A percentile compares a stretch with the other conserved stretches of the same genome.
Evolutionary conservation across 1,140 invertebrate species (phyloP).

Genomic region (Macrocentrus cingulum): DNA sequence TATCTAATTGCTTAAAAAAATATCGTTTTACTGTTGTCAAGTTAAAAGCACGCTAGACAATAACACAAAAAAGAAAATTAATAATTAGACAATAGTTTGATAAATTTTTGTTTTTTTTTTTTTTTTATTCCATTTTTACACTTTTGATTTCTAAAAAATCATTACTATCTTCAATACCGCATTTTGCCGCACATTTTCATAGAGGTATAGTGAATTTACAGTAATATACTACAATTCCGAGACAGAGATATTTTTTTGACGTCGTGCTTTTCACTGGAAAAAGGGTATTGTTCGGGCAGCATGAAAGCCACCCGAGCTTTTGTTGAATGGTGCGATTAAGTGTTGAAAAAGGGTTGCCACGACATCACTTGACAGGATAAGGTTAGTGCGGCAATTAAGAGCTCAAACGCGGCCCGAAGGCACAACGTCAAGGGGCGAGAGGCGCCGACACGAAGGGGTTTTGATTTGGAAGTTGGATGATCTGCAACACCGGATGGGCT

Average conservation of each 20-base stretch:
- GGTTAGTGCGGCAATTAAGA: constrained; percentile 50
- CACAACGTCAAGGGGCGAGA: too few species aligned
- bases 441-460: neutral
- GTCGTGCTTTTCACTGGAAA: neutral
- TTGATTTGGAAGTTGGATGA: constrained; percentile 33
- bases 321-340: neutral
- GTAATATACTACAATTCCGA: neutral
- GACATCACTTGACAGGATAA: constrained; percentile 47
- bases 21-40: too few species aligned
- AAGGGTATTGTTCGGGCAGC: neutral
- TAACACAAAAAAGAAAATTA: too few species aligned
- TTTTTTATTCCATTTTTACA: too few species aligned
- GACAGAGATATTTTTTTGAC: too few species aligned
- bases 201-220: neutral
- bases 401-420: constrained; percentile 19
- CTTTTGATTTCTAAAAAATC: too few species aligned
- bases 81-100: too few species aligned
- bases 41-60: too few species aligned
- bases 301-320: neutral
- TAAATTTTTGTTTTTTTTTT: too few species aligned
- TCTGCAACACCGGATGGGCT: constrained; percentile 42
- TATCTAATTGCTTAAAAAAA: too few species aligned
- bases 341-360: constrained; percentile 19
- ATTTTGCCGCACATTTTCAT: too few species aligned
- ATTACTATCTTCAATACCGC: too few species aligned